Conservation (phyloP, 2,113 vertebrate genomes). For the Fukomys damarensis region DNA sequence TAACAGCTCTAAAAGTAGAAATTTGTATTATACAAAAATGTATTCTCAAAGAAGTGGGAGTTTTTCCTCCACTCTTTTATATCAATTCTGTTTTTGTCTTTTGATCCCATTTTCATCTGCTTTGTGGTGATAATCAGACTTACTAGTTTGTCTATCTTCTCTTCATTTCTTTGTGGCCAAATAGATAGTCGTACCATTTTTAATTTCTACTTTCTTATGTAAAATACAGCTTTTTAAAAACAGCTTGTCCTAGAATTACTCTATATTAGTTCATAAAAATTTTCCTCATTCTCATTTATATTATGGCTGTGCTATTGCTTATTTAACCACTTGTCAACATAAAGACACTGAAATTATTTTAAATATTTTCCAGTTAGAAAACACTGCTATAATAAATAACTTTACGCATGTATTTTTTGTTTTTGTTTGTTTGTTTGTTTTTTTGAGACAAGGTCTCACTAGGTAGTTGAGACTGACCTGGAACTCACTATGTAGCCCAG, state of each 20-base stretch:
- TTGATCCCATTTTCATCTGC: neutral
- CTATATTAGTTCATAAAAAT: neutral
- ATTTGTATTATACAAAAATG: neutral
- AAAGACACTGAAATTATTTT: neutral
- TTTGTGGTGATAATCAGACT: neutral
- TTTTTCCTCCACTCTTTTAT: neutral
- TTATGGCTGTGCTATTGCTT: neutral
- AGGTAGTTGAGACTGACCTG: too few relatives aligned
- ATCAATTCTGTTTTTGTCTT: neutral
- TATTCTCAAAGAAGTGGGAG: neutral
- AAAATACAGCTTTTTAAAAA: slow-evolving; percentile 10
- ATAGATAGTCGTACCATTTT: neutral
- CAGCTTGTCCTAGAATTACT: neutral
- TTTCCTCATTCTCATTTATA: neutral
- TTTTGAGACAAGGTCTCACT: too few relatives aligned
- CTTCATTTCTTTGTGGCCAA: neutral
- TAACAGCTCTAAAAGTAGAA: neutral
- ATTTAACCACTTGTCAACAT: neutral
- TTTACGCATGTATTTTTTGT: neutral
- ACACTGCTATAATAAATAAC: neutral
- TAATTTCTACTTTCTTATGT: slow-evolving; percentile 2
- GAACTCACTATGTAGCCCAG: too few relatives aligned
- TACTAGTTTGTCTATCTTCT: neutral
- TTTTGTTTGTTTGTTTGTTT: too few relatives aligned
- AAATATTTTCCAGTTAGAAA: slow-evolving; percentile 1